A percentile compares a stretch with the other conserved stretches of the same genome.
Evolutionary conservation across 2,797 vertebrate species (phyloP).

Genomic region (Passerculus sandwichensis): DNA sequence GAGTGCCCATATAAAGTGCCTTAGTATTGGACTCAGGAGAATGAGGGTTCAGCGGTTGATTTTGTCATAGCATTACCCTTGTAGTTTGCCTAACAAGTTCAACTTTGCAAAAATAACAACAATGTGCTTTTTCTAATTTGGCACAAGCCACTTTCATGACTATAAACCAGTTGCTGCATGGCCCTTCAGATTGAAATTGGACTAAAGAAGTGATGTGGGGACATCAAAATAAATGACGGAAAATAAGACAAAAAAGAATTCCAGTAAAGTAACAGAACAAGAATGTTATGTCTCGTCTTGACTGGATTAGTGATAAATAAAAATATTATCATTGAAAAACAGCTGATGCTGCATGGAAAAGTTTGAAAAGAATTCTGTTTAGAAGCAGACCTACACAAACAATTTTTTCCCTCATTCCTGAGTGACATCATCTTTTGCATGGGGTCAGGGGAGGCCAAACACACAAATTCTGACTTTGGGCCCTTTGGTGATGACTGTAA

Average conservation of each 20-base stretch:
- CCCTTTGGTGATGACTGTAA: neutral
- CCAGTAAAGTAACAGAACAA: constrained; percentile 45
- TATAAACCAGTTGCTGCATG: neutral
- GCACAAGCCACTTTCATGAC: neutral
- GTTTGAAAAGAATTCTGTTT: constrained; percentile 25
- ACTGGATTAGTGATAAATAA: constrained; percentile 51
- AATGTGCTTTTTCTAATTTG: constrained; percentile 24
- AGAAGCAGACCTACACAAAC: neutral
- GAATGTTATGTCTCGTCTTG: constrained; percentile 52
- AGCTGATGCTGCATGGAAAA: constrained; percentile 27
- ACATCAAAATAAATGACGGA: constrained; percentile 28
- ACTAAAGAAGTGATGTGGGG: constrained; percentile 44
- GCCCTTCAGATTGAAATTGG: neutral
- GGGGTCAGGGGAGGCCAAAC: neutral
- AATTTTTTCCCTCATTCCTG: neutral
- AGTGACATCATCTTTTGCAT: neutral
- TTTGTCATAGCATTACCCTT: constrained; percentile 4
- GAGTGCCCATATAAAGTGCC: constrained; percentile 23
- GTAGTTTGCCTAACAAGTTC: constrained; percentile 14
- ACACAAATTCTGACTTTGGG: neutral
- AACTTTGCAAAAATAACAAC: constrained; percentile 32
- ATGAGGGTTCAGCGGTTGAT: neutral
- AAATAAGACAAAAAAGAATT: constrained; percentile 33
- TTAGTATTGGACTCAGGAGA: neutral
- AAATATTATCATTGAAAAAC: constrained; percentile 44